A percentile compares a stretch with the other conserved stretches of the same genome.
Conservation (phyloP, 2,888 invertebrate genomes). For the Ochropleura leucogaster region DNA sequence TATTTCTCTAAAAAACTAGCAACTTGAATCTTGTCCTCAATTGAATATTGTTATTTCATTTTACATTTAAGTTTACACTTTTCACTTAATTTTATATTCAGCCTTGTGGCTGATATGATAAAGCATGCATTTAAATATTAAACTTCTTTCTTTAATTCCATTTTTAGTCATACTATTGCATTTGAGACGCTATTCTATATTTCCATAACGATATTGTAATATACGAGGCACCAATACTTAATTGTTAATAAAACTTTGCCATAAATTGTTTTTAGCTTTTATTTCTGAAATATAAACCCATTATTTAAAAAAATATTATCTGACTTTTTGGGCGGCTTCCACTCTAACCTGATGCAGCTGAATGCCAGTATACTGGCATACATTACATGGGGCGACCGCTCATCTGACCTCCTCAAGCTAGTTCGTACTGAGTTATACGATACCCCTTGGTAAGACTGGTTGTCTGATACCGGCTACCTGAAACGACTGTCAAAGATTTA, state of each 20-base stretch:
- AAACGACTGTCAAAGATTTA: no score
- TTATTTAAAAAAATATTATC: no score
- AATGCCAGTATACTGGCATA: no score
- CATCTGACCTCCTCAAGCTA: no score
- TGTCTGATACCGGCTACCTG: no score
- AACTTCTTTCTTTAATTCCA: constrained; percentile 54
- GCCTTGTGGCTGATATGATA: constrained; percentile 30
- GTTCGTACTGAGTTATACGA: no score
- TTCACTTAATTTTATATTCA: constrained; percentile 36
- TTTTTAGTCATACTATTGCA: constrained; percentile 54
- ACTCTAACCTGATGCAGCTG: no score
- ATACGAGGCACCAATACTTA: constrained; percentile 82
- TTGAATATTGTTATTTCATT: neutral
- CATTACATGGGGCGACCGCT: no score
- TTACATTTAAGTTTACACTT: constrained; percentile 47
- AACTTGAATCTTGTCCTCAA: neutral
- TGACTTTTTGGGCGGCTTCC: no score
- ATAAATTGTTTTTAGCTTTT: constrained; percentile 41
- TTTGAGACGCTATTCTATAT: constrained; percentile 62
- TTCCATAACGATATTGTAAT: constrained; percentile 65
- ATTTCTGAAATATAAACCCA: constrained; percentile 4
- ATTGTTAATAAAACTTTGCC: constrained; percentile 78
- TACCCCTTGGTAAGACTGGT: no score
- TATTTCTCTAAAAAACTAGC: neutral
- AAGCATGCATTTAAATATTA: constrained; percentile 61